A percentile compares a stretch with the other conserved stretches of the same genome.
Evolutionary conservation across 2,113 vertebrate genomes (phyloP).

Genomic region (rat (Rattus norvegicus)): DNA sequence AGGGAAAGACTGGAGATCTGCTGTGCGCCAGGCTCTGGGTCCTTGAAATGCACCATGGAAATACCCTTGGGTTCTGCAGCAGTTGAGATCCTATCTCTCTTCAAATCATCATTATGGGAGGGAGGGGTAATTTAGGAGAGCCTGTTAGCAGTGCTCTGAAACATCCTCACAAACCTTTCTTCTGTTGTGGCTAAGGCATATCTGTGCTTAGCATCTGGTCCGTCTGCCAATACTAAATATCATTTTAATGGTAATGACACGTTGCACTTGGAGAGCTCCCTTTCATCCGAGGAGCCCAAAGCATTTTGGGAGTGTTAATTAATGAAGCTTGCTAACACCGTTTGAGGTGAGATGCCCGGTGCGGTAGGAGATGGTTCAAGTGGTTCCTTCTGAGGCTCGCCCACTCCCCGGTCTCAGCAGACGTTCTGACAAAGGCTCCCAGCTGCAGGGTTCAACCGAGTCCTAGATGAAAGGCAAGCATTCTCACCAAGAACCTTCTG

Average conservation of each 20-base stretch:
- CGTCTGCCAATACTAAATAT: conserved; percentile 66
- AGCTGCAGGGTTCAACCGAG: not conserved
- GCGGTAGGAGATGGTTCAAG: conserved; percentile 52
- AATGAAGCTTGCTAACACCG: conserved; percentile 60
- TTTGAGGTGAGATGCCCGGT: conserved; percentile 60
- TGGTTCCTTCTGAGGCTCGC: conserved; percentile 56
- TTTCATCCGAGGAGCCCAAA: conserved; percentile 78
- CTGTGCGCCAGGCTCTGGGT: not conserved
- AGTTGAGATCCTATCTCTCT: conserved; percentile 75
- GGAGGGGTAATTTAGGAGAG: conserved; percentile 46
- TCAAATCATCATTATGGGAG: conserved; percentile 58
- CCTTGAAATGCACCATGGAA: conserved; percentile 58
- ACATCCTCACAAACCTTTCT: conserved; percentile 64
- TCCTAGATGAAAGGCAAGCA: not conserved
- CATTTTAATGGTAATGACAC: conserved; percentile 74
- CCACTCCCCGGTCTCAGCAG: conserved; percentile 41
- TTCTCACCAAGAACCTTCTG: not conserved
- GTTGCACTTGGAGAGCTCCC: conserved; percentile 51
- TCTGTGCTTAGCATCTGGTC: conserved; percentile 65
- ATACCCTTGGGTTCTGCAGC: conserved; percentile 74
- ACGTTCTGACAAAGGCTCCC: not conserved
- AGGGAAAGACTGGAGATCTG: not conserved
- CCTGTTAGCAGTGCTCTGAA: conserved; percentile 56
- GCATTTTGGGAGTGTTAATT: conserved; percentile 70
- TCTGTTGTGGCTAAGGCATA: conserved; percentile 69